Evolutionary conservation across 2,888 invertebrate genomes (phyloP).

Genomic region (Eudemis profundana): DNA sequence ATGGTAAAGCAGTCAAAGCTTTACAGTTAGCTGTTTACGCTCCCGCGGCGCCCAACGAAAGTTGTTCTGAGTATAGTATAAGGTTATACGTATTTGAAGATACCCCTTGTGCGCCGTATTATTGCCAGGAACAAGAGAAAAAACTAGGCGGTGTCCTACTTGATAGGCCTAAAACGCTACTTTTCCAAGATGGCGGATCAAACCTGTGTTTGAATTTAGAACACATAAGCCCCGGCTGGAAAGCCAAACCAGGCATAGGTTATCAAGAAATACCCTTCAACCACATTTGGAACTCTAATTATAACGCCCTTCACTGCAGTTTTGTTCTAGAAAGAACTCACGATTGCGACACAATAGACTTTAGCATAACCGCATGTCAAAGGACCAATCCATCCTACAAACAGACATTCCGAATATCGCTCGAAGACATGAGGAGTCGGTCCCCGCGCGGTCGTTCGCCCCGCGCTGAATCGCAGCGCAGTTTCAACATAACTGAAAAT

Average conservation of each 20-base stretch:
- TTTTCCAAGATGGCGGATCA: conserved; percentile 95
- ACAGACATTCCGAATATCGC: conserved; percentile 80
- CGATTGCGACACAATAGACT: conserved; percentile 80
- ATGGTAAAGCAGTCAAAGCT: conserved; percentile 89
- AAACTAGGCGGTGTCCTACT: conserved; percentile 94
- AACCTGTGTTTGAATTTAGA: conserved; percentile 95
- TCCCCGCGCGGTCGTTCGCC: conserved; percentile 79
- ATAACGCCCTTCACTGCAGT: conserved; percentile 95
- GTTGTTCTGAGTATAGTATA: conserved; percentile 91
- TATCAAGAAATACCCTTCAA: conserved; percentile 95
- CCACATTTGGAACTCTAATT: conserved; percentile 95
- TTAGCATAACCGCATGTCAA: conserved; percentile 78
- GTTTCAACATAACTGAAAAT: conserved; percentile 81
- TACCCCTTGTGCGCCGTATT: conserved; percentile 96
- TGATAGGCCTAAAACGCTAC: conserved; percentile 94
- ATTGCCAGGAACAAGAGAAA: conserved; percentile 90
- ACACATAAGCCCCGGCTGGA: conserved; percentile 95
- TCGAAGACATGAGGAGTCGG: conserved; percentile 77
- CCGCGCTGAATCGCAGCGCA: conserved; percentile 78
- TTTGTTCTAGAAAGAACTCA: conserved; percentile 92
- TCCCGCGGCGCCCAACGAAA: conserved; percentile 89
- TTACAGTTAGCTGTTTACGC: conserved; percentile 96
- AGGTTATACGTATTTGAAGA: conserved; percentile 98
- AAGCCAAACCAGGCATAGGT: conserved; percentile 93
- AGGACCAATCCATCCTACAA: conserved; percentile 81